Evolutionary conservation across 1,140 invertebrate species (phyloP).

Genomic region (Heliconius congener): DNA sequence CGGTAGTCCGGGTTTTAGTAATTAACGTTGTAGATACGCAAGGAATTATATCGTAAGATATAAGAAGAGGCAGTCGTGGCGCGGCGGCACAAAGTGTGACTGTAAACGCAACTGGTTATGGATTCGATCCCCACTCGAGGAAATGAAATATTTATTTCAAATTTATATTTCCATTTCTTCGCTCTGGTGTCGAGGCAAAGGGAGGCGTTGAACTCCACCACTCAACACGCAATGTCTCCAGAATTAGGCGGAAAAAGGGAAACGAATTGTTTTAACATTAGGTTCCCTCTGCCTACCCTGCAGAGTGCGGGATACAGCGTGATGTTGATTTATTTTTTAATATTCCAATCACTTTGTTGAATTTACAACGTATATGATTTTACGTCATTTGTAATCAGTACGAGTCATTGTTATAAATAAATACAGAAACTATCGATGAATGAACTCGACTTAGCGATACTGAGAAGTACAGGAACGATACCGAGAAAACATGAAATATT

Average conservation of each 20-base stretch:
- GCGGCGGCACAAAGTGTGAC: too few species aligned
- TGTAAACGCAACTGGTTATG: too few species aligned
- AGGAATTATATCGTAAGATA: background rate
- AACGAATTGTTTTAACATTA: too few species aligned
- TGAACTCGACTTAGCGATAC: constrained; percentile 10
- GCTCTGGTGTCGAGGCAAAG: too few species aligned
- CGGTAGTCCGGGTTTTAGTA: constrained; percentile 21
- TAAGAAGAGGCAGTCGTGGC: background rate
- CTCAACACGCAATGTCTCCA: too few species aligned
- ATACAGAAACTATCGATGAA: constrained; percentile 18
- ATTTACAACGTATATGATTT: background rate
- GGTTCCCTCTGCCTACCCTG: too few species aligned
- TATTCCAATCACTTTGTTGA: background rate
- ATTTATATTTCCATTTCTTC: too few species aligned
- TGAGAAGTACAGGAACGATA: background rate
- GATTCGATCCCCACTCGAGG: too few species aligned
- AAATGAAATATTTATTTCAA: too few species aligned
- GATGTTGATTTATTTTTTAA: background rate
- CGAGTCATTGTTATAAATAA: constrained; percentile 8
- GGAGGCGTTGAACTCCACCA: too few species aligned
- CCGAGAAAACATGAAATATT: background rate
- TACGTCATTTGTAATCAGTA: background rate
- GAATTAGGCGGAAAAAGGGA: too few species aligned
- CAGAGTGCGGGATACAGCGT: too few species aligned
- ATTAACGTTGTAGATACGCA: background rate